Evolutionary conservation across 2,797 vertebrate species (phyloP).

Genomic region (Etheostoma nigrum): DNA sequence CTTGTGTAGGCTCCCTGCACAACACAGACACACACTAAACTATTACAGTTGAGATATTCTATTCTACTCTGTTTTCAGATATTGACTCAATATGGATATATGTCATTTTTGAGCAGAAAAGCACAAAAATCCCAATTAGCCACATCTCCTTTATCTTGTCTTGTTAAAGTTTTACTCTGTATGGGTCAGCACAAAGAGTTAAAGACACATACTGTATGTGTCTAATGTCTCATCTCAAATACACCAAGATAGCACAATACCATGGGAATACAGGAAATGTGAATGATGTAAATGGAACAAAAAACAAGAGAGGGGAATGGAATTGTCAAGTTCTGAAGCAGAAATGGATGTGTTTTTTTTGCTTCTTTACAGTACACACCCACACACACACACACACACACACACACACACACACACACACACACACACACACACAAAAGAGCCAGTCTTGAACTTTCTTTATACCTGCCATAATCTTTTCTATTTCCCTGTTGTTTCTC

Average conservation of each 20-base stretch:
- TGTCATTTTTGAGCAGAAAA: neutral
- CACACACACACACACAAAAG: neutral
- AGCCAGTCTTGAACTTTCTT: neutral
- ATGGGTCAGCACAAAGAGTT: neutral
- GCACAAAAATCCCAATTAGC: neutral
- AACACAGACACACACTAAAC: neutral
- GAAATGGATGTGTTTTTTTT: constrained; percentile 2
- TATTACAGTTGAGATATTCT: neutral
- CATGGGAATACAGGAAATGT: neutral
- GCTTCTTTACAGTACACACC: no score
- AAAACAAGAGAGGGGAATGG: neutral
- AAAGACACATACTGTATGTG: neutral
- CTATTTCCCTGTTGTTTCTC: neutral
- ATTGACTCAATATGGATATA: neutral
- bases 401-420: no score
- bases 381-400: no score
- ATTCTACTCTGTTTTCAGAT: constrained; percentile 3
- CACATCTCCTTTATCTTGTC: neutral
- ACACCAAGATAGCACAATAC: neutral
- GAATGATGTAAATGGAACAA: neutral
- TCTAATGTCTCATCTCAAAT: neutral
- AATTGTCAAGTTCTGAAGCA: neutral
- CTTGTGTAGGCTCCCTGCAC: neutral
- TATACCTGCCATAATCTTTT: neutral
- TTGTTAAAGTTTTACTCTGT: neutral